A percentile compares a stretch with the other conserved stretches of the same genome.
Evolutionary conservation across 2,113 vertebrate genomes (phyloP).

Genomic region (Tursiops truncatus): DNA sequence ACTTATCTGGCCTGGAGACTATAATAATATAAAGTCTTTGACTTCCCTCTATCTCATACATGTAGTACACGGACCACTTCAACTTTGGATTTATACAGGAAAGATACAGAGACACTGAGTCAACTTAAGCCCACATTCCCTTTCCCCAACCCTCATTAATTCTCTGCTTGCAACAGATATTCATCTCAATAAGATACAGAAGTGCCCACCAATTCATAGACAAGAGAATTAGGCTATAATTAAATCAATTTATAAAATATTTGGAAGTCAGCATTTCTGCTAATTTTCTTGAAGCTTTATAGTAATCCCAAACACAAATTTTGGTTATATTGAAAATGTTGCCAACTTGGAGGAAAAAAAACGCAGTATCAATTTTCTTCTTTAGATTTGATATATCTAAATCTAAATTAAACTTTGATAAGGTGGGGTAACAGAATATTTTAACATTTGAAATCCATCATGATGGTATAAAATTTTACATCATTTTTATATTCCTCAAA

Average conservation of each 20-base stretch:
- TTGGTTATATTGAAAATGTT: neutral
- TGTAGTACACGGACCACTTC: fast-evolving
- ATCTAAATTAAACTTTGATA: neutral
- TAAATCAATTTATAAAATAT: neutral
- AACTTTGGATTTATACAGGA: neutral
- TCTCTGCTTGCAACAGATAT: neutral
- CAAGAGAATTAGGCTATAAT: neutral
- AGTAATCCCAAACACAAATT: neutral
- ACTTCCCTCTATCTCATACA: neutral
- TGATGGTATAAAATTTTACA: neutral
- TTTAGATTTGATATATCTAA: neutral
- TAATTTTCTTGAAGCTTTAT: neutral
- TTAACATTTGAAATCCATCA: neutral
- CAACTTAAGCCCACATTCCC: neutral
- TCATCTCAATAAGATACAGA: neutral
- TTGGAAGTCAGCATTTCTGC: neutral
- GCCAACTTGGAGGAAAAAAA: neutral
- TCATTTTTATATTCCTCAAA: neutral
- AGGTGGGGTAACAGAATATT: neutral
- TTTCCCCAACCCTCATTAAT: neutral
- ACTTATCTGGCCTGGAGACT: neutral
- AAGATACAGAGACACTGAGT: neutral
- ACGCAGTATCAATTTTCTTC: neutral
- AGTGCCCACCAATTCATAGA: neutral
- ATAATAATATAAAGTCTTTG: neutral